phyloP scores from a whole-genome alignment of 2,888 invertebrate species.

The Spodoptera exigua region DNA sequence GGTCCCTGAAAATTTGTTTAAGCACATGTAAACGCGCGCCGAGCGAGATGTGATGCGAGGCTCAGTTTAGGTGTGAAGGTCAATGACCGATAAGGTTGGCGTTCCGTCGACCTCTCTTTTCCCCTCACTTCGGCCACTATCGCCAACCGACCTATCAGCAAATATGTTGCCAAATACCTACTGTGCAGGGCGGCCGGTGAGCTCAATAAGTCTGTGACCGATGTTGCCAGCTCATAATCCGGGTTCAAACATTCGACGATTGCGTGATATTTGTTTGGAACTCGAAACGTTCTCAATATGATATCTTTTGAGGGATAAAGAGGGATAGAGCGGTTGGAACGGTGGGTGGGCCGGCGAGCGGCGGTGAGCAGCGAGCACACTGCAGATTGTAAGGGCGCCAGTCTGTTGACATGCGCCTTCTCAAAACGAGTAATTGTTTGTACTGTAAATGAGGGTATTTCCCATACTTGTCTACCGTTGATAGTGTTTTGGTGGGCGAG shows the following conservation, averaged over 20 bases:
- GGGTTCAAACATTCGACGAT: conserved; percentile 39
- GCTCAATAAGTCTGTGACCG: conserved; percentile 35
- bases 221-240: conserved; percentile 42
- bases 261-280: conserved; percentile 42
- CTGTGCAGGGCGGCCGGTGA: conserved; percentile 39
- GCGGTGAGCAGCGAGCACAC: conserved; percentile 1
- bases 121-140: conserved; percentile 71
- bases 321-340: conserved; percentile 13
- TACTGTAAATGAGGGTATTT: conserved; percentile 52
- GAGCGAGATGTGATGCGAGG: conserved; percentile 85
- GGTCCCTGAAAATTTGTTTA: conserved; percentile 73
- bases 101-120: conserved; percentile 77
- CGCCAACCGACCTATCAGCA: conserved; percentile 72
- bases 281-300: conserved; percentile 20
- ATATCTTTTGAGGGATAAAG: conserved; percentile 19
- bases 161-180: conserved; percentile 65
- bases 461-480: conserved; percentile 43
- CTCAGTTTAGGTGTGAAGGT: conserved; percentile 88
- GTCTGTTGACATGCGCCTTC: conserved; percentile 12
- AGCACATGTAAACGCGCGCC: conserved; percentile 69
- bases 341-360: not conserved
- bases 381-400: conserved; percentile 13
- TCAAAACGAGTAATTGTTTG: conserved; percentile 41
- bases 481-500: conserved; percentile 56
- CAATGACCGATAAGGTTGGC: conserved; percentile 87